Percentiles rank a stretch among this genome's conserved stretches.
These are phyloP conservation scores for Rhea americana DNA, from an alignment of 2,113 vertebrate species.

Conservation along the genomic window DNA sequence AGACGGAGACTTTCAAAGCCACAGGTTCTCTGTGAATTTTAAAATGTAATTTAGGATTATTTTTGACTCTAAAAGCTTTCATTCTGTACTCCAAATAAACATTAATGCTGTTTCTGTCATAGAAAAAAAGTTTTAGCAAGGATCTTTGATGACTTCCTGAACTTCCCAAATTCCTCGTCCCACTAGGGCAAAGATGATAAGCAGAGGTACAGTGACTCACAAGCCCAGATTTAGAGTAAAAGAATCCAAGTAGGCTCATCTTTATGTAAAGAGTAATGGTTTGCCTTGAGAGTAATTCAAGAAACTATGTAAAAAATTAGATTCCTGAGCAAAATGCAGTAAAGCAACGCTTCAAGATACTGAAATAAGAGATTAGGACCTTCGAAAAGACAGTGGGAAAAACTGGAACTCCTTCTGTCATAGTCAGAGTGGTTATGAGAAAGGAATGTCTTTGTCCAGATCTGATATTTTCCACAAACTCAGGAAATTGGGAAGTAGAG, in stretches of 20 bases:
- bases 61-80: neutral
- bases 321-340: neutral
- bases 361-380: neutral
- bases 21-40: neutral
- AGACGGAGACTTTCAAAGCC: neutral
- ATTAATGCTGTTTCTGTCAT: neutral
- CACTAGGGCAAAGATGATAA: neutral
- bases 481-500: neutral
- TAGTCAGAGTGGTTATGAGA: neutral
- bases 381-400: neutral
- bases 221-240: neutral
- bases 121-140: neutral
- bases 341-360: neutral
- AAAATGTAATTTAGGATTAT: neutral
- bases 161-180: neutral
- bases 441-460: neutral
- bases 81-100: neutral
- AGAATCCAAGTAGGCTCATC: neutral
- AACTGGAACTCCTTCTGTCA: neutral
- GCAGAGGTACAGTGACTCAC: neutral
- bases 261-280: neutral
- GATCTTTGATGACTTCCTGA: neutral
- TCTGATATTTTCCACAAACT: neutral
- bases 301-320: neutral
- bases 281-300: neutral